Percentiles rank a stretch among this genome's conserved stretches.
Evolutionary conservation across 2,888 invertebrate species (phyloP).

Genomic region (Pandemis heparana): DNA sequence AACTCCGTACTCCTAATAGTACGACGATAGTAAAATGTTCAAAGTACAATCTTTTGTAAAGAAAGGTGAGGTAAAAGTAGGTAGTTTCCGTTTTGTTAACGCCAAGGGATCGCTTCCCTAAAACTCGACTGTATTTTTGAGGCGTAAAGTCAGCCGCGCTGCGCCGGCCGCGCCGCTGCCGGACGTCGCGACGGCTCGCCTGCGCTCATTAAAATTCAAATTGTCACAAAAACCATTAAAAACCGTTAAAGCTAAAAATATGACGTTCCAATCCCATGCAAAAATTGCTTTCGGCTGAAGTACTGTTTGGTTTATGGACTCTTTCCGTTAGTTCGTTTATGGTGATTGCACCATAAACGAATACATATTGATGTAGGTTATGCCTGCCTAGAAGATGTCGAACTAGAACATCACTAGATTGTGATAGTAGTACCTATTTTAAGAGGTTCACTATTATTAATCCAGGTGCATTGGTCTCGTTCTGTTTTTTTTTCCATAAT

Average conservation of each 20-base stretch:
- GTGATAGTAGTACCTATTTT: too few species aligned
- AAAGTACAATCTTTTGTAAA: neutral
- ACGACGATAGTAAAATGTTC: neutral
- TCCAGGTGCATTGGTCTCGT: too few species aligned
- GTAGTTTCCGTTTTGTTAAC: slow-evolving; percentile 5
- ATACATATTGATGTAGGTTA: too few species aligned
- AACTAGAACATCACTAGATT: too few species aligned
- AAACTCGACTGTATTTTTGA: neutral
- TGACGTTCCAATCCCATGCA: slow-evolving; percentile 3
- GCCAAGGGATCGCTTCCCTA: slow-evolving; percentile 4
- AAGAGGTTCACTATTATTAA: too few species aligned
- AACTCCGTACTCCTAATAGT: neutral
- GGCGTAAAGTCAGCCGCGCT: neutral
- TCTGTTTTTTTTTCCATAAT: too few species aligned
- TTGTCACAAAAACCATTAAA: slow-evolving; percentile 40
- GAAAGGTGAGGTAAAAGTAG: neutral
- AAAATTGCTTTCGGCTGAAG: slow-evolving; percentile 1
- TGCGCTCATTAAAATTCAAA: slow-evolving; percentile 42
- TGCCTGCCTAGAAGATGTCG: too few species aligned
- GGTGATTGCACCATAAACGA: too few species aligned
- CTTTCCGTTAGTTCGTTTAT: neutral
- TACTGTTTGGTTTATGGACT: neutral
- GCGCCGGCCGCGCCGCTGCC: slow-evolving; percentile 10
- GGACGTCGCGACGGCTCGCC: slow-evolving; percentile 22
- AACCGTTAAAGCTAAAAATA: slow-evolving; percentile 1